Evolutionary conservation across 2,113 vertebrate genomes (phyloP).

Genomic region (Dolichallabes microphthalmus): DNA sequence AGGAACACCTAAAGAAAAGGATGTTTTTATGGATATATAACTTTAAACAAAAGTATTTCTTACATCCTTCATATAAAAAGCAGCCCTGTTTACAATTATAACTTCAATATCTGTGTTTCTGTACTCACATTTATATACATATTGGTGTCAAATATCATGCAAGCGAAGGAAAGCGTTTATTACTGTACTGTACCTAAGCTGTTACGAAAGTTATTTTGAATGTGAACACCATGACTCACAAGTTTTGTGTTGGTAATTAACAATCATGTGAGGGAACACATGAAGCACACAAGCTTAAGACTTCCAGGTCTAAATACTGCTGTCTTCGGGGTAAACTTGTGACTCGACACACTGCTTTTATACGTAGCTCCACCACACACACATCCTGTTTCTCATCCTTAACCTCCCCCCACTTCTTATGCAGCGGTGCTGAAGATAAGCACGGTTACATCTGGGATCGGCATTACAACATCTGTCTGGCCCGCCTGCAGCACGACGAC

Average conservation of each 20-base stretch:
- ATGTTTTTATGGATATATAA: background rate
- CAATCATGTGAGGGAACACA: background rate
- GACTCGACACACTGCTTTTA: background rate
- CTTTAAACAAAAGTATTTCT: background rate
- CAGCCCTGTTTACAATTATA: background rate
- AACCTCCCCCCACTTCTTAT: background rate
- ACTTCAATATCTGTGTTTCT: background rate
- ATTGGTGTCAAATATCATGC: background rate
- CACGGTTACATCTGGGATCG: slow-evolving; percentile 98
- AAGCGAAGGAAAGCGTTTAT: background rate
- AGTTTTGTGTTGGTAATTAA: background rate
- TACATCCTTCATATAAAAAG: background rate
- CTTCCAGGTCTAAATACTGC: background rate
- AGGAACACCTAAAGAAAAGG: background rate
- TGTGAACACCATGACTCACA: background rate
- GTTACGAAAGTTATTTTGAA: background rate
- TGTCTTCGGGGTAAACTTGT: background rate
- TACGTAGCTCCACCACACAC: background rate
- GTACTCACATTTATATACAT: background rate
- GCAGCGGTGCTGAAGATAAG: slow-evolving; percentile 90
- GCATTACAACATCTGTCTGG: slow-evolving; percentile 94
- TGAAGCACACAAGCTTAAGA: background rate
- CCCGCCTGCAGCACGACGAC: slow-evolving; percentile 86
- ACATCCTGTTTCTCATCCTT: background rate
- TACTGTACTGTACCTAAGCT: background rate